Conservation (phyloP, 30 jellyfish, hydroid and myxozoan genomes). For the Aurelia sp. region DNA sequence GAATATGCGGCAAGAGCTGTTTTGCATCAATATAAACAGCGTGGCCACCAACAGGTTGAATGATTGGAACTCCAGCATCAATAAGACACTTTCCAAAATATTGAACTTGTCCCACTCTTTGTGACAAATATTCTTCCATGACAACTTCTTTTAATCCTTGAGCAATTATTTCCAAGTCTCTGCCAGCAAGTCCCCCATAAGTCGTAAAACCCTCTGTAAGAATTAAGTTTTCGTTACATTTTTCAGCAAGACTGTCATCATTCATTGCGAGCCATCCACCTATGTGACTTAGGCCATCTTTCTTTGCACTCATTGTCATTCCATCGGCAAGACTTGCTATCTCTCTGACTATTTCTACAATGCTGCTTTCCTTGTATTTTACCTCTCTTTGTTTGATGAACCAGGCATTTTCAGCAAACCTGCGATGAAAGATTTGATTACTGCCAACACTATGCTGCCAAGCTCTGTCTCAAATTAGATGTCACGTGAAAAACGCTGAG, state of each 20-base stretch:
- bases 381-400: constrained; percentile 66
- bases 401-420: constrained; percentile 87
- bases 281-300: constrained; percentile 78
- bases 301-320: constrained; percentile 84
- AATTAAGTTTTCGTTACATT: constrained; percentile 60
- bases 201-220: constrained; percentile 71
- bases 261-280: constrained; percentile 79
- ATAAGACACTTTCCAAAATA: constrained; percentile 55
- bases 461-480: too few species aligned
- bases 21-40: constrained; percentile 82
- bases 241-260: constrained; percentile 62
- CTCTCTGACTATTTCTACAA: constrained; percentile 63
- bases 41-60: constrained; percentile 83
- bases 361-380: constrained; percentile 26
- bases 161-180: constrained; percentile 74
- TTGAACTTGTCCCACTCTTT: constrained; percentile 77
- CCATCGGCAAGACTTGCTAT: constrained; percentile 74
- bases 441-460: too few species aligned
- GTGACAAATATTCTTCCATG: constrained; percentile 58
- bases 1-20: constrained; percentile 64
- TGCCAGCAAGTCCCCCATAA: constrained; percentile 75
- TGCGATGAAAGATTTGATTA: neutral
- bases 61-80: constrained; percentile 64
- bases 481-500: too few species aligned
- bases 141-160: constrained; percentile 74